Base-by-base conservation (phyloP, 2,113 vertebrate genomes). In the Zingel zingel region DNA sequence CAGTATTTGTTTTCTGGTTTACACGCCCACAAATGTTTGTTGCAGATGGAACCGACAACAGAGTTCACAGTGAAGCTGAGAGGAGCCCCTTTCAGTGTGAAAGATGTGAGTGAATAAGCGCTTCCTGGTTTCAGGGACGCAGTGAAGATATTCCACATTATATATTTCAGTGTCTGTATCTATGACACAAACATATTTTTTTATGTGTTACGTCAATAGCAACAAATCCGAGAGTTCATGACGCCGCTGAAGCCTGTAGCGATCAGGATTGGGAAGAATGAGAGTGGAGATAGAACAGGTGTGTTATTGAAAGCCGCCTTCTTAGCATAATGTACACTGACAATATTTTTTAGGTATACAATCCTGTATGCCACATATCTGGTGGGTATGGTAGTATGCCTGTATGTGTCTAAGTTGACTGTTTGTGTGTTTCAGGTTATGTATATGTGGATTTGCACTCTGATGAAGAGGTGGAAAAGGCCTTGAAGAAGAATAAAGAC, bases 181-280 rank as follows among this genome's bases (percentile, higher is more conserved):
- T 21, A 18, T 72, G 19, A 76, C 56, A 39, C 4, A 1, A 51
- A 67, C 4, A 2, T 64, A 0, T 54, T 36, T 21, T 56, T 56
- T 39, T 5, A 5, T 79, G 8, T 90, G 0, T 70, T 27, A 69
- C 16, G 3, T 77, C 53, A 56, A 1, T 72, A 99, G 98, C 94
- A 97, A 95, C 97, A 97, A 61, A 94, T 99, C 0, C 63, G 65
- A 50, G 98, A 99, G 30, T 99, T 99, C 83, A 96, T 99, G 93
- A 90, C 95, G 0, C 97, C 98, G 1, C 92, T 98, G 91, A 98
- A 96, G 62, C 97, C 98, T 0, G 96, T 93, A 57, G 97, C 97
- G 4, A 95, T 99, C 81, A 87, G 97, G 56, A 97, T 99, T 33
- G 96, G 92, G n/a, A 96, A 91, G 79, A 97, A 96, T 0, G 23